Percentiles rank a stretch among this genome's conserved stretches.
Evolutionary conservation across 2,797 vertebrate genomes (phyloP).

Genomic region (Phataginus tricuspis): DNA sequence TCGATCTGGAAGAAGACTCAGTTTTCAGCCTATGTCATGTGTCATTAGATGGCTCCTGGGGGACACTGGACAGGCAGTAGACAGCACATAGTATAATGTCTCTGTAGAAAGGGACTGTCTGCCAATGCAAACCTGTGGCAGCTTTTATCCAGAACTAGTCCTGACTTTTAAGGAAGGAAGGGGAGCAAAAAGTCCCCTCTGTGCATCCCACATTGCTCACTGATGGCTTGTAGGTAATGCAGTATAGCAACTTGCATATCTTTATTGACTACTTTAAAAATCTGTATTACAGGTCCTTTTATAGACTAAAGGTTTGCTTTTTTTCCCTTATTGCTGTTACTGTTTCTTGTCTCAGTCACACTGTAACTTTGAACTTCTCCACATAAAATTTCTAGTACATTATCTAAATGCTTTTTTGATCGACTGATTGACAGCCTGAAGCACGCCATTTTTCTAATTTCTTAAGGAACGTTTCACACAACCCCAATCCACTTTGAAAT

Average conservation of each 20-base stretch:
- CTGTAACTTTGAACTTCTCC: constrained; percentile 45
- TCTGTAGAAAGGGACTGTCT: neutral
- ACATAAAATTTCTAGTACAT: neutral
- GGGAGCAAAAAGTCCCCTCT: neutral
- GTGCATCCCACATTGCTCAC: neutral
- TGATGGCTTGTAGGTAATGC: neutral
- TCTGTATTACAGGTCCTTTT: neutral
- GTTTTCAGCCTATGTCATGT: neutral
- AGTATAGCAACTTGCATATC: neutral
- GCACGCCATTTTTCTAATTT: constrained; percentile 26
- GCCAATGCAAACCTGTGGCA: neutral
- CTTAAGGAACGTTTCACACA: constrained; percentile 36
- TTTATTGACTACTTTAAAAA: neutral
- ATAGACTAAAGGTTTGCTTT: neutral
- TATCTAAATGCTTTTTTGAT: neutral
- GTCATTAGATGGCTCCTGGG: neutral
- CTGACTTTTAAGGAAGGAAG: neutral
- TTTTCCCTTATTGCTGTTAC: neutral
- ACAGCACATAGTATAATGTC: neutral
- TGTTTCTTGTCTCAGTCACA: constrained; percentile 14
- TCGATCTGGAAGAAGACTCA: neutral
- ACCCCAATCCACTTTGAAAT: constrained; percentile 16
- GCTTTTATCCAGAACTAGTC: neutral
- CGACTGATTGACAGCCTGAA: neutral
- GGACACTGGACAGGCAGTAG: neutral